Percentiles rank a stretch among this genome's conserved stretches.
phyloP scores from a whole-genome alignment of 2,113 vertebrate genomes.

The Dinomys branickii region DNA sequence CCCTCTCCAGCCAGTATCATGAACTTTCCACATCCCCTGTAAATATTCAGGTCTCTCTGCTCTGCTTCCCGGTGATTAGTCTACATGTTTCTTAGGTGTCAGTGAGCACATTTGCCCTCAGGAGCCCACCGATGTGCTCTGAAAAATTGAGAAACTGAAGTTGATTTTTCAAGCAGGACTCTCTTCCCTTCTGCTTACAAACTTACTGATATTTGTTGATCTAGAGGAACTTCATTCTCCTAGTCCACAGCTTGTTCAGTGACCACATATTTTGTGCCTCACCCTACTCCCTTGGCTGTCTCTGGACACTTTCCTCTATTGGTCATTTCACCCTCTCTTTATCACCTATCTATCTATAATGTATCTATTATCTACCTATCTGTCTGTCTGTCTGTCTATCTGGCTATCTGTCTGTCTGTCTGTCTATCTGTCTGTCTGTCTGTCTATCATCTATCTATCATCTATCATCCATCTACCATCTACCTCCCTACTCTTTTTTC shows the following conservation, averaged over 20 bases:
- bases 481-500: neutral
- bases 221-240: neutral
- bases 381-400: no score
- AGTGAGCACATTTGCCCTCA: neutral
- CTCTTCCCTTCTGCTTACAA: neutral
- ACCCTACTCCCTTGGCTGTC: neutral
- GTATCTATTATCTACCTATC: neutral
- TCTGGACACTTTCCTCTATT: neutral
- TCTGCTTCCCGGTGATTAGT: neutral
- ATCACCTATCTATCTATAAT: neutral
- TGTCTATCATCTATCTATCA: neutral
- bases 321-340: no score
- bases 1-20: neutral
- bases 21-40: neutral
- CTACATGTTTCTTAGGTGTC: neutral
- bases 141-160: neutral
- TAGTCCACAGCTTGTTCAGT: neutral
- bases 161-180: neutral
- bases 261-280: no score
- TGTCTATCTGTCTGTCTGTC: neutral
- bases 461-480: neutral
- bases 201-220: neutral
- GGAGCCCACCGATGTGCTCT: neutral
- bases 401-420: neutral
- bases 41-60: neutral